These are phyloP conservation scores for Dendroctonus ponderosae DNA, from an alignment of 1,140 invertebrate genomes.

Conservation along the genomic window DNA sequence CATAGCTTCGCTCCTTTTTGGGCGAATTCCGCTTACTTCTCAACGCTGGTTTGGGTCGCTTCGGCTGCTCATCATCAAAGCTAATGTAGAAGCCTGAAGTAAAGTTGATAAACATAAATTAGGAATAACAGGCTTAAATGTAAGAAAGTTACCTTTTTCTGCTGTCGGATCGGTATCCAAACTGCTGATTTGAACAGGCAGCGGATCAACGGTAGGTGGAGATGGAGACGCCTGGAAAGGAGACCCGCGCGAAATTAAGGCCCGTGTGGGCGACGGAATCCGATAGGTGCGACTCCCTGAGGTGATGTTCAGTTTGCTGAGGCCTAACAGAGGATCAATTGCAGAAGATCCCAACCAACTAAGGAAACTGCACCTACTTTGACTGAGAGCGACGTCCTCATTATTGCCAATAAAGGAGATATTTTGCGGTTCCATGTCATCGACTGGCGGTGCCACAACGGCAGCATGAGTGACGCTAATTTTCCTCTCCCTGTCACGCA, in stretches of 20 bases:
- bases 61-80: slow-evolving; percentile 84
- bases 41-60: slow-evolving; percentile 83
- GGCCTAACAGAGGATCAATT: slow-evolving; percentile 49
- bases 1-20: slow-evolving; percentile 64
- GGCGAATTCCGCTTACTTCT: slow-evolving; percentile 73
- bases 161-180: slow-evolving; percentile 57
- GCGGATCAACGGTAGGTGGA: slow-evolving; percentile 49
- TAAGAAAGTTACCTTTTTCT: slow-evolving; percentile 61
- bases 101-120: not conserved
- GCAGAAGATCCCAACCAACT: slow-evolving; percentile 1
- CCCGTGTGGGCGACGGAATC: slow-evolving; percentile 77
- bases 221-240: slow-evolving; percentile 60
- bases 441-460: slow-evolving; percentile 64
- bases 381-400: slow-evolving; percentile 48
- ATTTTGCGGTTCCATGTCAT: slow-evolving; percentile 88
- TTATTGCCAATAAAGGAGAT: slow-evolving; percentile 85
- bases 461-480: slow-evolving; percentile 57
- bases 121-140: not conserved
- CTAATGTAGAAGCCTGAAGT: slow-evolving; percentile 82
- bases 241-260: slow-evolving; percentile 68
- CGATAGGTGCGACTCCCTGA: slow-evolving; percentile 84
- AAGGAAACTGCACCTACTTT: slow-evolving; percentile 34
- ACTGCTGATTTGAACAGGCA: slow-evolving; percentile 43
- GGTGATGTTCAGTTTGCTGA: slow-evolving; percentile 76
- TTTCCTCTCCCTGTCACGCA: slow-evolving; percentile 39